Percentiles rank a stretch among this genome's conserved stretches.
Evolutionary conservation across 1,140 invertebrate genomes (phyloP).

Genomic region (Luehdorfia chinensis): DNA sequence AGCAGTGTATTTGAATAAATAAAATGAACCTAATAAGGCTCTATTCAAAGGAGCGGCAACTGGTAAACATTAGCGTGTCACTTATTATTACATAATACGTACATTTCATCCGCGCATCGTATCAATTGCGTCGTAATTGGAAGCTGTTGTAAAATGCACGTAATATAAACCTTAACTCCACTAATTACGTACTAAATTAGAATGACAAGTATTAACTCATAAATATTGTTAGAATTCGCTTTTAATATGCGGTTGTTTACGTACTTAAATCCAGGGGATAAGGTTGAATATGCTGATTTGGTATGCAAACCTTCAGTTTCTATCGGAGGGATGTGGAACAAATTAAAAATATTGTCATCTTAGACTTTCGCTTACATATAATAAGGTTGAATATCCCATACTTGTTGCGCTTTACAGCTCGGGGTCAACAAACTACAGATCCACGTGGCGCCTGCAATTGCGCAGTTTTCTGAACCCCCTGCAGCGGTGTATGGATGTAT

Average conservation of each 20-base stretch:
- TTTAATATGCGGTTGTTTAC: conserved; percentile 4
- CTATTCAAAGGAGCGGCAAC: neutral
- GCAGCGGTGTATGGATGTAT: conserved; percentile 53
- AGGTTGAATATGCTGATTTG: neutral
- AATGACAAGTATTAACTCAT: neutral
- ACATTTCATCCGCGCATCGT: conserved; percentile 6
- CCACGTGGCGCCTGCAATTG: conserved; percentile 64
- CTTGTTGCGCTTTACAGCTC: conserved; percentile 3
- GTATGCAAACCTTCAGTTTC: neutral
- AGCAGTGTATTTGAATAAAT: too few relatives aligned
- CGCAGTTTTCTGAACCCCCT: conserved; percentile 66
- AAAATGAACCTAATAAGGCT: neutral
- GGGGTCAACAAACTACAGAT: conserved; percentile 52
- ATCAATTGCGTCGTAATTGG: conserved; percentile 14
- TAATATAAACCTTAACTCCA: neutral
- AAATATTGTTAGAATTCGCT: neutral
- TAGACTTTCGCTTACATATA: neutral
- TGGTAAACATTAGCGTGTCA: conserved; percentile 11
- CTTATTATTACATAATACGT: conserved; percentile 11
- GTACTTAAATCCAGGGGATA: neutral
- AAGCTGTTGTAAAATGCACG: neutral
- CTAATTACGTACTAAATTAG: neutral
- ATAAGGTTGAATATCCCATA: conserved; percentile 24
- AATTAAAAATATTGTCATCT: conserved; percentile 8
- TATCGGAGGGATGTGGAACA: conserved; percentile 2